Conservation (phyloP, 1,140 invertebrate genomes). For the Helicoverpa zea region DNA sequence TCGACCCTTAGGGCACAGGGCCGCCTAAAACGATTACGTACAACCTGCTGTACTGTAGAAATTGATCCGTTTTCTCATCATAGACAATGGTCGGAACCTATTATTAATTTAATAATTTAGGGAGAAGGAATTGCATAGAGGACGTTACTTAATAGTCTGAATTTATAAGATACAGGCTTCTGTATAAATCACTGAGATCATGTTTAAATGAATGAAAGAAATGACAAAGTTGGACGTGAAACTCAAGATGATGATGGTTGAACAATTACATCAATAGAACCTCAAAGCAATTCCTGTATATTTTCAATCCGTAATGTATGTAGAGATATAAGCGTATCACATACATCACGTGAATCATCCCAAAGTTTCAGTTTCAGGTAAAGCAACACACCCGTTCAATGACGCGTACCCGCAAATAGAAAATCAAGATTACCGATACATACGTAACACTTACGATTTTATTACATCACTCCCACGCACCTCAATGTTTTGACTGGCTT, state of each 20-base stretch:
- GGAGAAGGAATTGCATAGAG: background rate
- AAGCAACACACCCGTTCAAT: slow-evolving; percentile 4
- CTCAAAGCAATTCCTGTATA: too few species aligned
- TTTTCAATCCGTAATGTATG: too few species aligned
- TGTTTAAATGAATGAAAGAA: too few species aligned
- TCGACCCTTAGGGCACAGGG: background rate
- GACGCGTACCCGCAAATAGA: slow-evolving; percentile 28
- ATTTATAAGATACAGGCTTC: background rate
- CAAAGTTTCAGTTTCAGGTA: slow-evolving; percentile 6
- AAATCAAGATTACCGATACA: slow-evolving; percentile 36
- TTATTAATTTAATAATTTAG: background rate
- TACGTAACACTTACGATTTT: slow-evolving; percentile 38
- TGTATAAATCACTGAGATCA: too few species aligned
- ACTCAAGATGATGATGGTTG: too few species aligned
- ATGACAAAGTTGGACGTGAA: too few species aligned
- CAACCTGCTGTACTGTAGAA: background rate
- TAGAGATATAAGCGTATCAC: background rate
- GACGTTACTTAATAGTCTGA: background rate
- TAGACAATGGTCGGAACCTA: background rate
- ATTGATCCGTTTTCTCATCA: background rate
- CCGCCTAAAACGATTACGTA: background rate
- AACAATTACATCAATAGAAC: too few species aligned
- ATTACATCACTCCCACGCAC: slow-evolving; percentile 34
- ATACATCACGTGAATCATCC: slow-evolving; percentile 3
- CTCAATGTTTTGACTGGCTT: slow-evolving; percentile 33